These are phyloP conservation scores for Trisateles emortualis DNA, from an alignment of 2,888 invertebrate species.

Conservation along the genomic window DNA sequence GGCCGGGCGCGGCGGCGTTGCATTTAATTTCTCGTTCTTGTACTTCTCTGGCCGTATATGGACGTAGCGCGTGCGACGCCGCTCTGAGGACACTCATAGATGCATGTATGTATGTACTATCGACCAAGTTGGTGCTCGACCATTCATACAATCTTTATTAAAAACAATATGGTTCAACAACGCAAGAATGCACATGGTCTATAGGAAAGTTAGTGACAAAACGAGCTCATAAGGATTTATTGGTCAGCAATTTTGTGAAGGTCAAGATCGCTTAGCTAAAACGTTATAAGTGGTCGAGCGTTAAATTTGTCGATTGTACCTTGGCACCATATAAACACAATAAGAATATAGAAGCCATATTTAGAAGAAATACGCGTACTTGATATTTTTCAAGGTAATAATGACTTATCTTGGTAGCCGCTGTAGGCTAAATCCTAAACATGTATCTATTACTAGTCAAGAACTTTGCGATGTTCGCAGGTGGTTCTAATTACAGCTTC, in stretches of 20 bases:
- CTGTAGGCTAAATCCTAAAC: background rate
- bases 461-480: background rate
- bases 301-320: too few relatives aligned
- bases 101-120: conserved; percentile 42
- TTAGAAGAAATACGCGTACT: conserved; percentile 44
- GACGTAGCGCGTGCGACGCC: conserved; percentile 76
- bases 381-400: conserved; percentile 8
- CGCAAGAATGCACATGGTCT: too few relatives aligned
- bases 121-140: too few relatives aligned
- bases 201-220: too few relatives aligned
- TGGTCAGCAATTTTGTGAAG: too few relatives aligned
- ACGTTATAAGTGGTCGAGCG: too few relatives aligned
- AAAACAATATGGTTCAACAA: too few relatives aligned
- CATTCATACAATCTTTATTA: too few relatives aligned
- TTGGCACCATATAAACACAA: conserved; percentile 19
- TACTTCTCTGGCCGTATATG: conserved; percentile 78
- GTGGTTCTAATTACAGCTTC: background rate
- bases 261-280: too few relatives aligned
- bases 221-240: too few relatives aligned
- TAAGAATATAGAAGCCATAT: conserved; percentile 41
- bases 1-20: conserved; percentile 53
- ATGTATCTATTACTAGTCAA: background rate
- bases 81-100: conserved; percentile 58
- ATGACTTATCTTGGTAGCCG: conserved; percentile 2
- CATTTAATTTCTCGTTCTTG: conserved; percentile 81